A percentile compares a stretch with the other conserved stretches of the same genome.
phyloP scores from a whole-genome alignment of 2,797 vertebrate species.

The Atherinosoma microstoma region DNA sequence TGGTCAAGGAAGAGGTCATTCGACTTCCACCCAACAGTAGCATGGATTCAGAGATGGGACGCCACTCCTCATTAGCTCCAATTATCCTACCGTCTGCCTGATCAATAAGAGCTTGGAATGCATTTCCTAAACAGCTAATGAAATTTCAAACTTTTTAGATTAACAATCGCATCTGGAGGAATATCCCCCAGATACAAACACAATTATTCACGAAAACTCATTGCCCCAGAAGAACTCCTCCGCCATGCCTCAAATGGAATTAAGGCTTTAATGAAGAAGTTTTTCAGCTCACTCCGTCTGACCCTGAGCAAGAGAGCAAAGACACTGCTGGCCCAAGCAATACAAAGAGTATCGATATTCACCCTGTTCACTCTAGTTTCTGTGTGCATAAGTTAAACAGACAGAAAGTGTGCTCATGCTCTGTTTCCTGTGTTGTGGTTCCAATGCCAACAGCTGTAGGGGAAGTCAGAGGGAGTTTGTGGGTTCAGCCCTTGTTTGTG shows the following conservation, averaged over 20 bases:
- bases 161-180: constrained; percentile 43
- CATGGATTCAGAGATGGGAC: constrained; percentile 31
- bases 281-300: constrained; percentile 43
- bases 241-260: constrained; percentile 49
- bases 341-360: not conserved
- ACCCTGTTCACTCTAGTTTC: constrained; percentile 15
- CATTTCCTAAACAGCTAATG: constrained; percentile 63
- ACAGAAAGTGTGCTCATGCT: constrained; percentile 51
- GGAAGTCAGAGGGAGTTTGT: constrained; percentile 71
- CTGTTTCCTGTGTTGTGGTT: constrained; percentile 79
- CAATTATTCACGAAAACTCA: constrained; percentile 33
- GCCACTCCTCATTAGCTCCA: constrained; percentile 45
- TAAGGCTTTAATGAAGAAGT: constrained; percentile 51
- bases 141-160: constrained; percentile 66
- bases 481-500: constrained; percentile 46
- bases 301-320: constrained; percentile 19
- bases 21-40: constrained; percentile 11
- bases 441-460: constrained; percentile 79
- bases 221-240: constrained; percentile 11
- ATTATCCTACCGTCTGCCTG: constrained; percentile 38
- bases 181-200: constrained; percentile 46
- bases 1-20: constrained; percentile 1
- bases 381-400: constrained; percentile 28
- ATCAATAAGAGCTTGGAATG: constrained; percentile 69
- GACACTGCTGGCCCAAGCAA: not conserved